Evolutionary conservation across 2,797 vertebrate genomes (phyloP).

Genomic region (Telmatherina bonti): DNA sequence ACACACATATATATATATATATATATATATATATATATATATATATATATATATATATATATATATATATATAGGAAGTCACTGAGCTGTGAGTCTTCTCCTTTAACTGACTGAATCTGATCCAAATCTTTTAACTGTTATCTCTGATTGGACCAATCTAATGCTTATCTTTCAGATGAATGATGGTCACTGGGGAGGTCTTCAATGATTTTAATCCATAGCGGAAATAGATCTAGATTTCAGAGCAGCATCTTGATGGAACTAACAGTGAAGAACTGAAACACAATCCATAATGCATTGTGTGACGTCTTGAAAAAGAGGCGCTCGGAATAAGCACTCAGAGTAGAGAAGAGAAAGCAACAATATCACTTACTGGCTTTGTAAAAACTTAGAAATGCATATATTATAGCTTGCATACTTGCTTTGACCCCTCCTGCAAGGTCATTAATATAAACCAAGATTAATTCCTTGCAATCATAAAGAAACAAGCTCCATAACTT

Average conservation of each 20-base stretch:
- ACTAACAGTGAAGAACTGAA: slow-evolving; percentile 47
- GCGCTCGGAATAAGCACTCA: too few relatives aligned
- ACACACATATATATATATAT: too few relatives aligned
- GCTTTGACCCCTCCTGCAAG: slow-evolving; percentile 41
- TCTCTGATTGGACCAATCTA: slow-evolving; percentile 64
- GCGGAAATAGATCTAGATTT: slow-evolving; percentile 38
- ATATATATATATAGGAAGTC: slow-evolving; percentile 66
- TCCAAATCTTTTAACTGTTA: slow-evolving; percentile 69
- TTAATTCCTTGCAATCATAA: slow-evolving; percentile 52
- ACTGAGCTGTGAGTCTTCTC: slow-evolving; percentile 49
- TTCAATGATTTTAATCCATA: slow-evolving; percentile 42
- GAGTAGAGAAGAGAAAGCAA: background rate
- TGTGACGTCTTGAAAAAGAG: slow-evolving; percentile 2
- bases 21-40: too few relatives aligned
- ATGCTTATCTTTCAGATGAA: slow-evolving; percentile 74
- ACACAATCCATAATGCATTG: slow-evolving; percentile 34
- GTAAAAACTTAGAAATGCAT: background rate
- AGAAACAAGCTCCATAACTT: slow-evolving; percentile 32
- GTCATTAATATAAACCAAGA: slow-evolving; percentile 40
- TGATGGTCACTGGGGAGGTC: slow-evolving; percentile 55
- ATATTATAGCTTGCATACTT: background rate
- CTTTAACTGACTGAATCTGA: slow-evolving; percentile 67
- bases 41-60: slow-evolving; percentile 10
- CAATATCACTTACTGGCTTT: background rate
- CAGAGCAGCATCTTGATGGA: slow-evolving; percentile 36